Base-by-base conservation (phyloP, 1,140 invertebrate genomes). In the Drosophila malerkotliana region DNA sequence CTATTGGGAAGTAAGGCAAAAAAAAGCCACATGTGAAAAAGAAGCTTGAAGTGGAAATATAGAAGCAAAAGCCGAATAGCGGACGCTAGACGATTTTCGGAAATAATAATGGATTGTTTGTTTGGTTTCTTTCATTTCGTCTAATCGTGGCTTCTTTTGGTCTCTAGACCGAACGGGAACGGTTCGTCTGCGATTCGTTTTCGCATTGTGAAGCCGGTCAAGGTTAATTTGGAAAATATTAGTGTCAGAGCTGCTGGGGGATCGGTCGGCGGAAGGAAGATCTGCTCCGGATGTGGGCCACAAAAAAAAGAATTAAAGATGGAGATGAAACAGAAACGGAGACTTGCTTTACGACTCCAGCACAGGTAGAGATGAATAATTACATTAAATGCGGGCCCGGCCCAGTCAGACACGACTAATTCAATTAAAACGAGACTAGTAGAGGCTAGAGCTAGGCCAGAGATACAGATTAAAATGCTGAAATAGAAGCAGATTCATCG, bases 211-310 rank as follows among this genome's bases (percentile, higher is more conserved):
- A 82, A 79, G 79, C 75, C 83, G 83, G 83, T 87, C 83, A 87
- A 87, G 82, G 82, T 87, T 87, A 87, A 79, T 87, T 79, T 88
- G 66, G 71, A 77, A 61, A 79, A 83, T 79, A 83, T 78, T 75
- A 83, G 74, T 79, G 63, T 64, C 72, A 75, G 59, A 47, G 37
- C 48, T 41, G 32, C 8, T 24, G 24, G 8, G 18, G 7, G 14
- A 8, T 24, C 32, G 30, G 45, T 12, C n/a, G 10, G 26, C 26
- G 55, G 49, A 47, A 32, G 47, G 56, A 72, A 72, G 66, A 76
- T 84, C 78, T 21, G 75, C 67, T 80, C 74, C 83, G 81, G 81
- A 85, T 85, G 81, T 85, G 78, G 61, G 82, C 69, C 78, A 85
- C 72, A 87, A 81, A 77, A 66, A 41, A 60, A 10, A 41, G 53